These are phyloP conservation scores for Drosophila trapezifrons DNA, from an alignment of 1,140 invertebrate genomes.

Conservation along the genomic window DNA sequence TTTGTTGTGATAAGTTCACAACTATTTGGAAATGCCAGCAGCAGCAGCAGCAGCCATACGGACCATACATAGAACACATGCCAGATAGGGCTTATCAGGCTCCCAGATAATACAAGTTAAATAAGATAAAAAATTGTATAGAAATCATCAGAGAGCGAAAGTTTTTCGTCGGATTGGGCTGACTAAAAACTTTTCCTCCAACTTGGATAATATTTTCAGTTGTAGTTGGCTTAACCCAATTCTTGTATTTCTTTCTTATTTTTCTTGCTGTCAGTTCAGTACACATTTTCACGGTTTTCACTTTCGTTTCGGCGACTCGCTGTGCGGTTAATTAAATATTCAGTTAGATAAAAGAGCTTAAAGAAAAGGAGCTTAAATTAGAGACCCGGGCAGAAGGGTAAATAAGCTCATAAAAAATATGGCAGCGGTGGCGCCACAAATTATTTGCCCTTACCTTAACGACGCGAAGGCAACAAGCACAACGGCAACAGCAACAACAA, in stretches of 20 bases:
- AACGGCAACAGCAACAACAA: conserved; percentile 3
- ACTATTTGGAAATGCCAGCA: conserved; percentile 73
- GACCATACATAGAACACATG: conserved; percentile 61
- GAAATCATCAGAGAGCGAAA: conserved; percentile 30
- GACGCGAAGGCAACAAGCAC: conserved; percentile 9
- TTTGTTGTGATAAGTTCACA: conserved; percentile 67
- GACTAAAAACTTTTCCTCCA: conserved; percentile 29
- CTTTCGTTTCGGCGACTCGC: conserved; percentile 38
- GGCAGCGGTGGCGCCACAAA: conserved; percentile 70
- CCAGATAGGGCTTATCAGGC: conserved; percentile 70
- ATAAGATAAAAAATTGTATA: conserved; percentile 66
- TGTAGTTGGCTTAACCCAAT: conserved; percentile 58
- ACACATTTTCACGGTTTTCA: conserved; percentile 38
- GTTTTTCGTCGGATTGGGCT: conserved; percentile 21
- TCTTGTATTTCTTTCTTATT: conserved; percentile 10
- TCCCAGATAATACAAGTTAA: conserved; percentile 72
- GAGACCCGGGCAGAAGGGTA: conserved; percentile 56
- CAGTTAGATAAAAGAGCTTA: conserved; percentile 77
- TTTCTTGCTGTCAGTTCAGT: conserved; percentile 20
- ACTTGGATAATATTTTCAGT: conserved; percentile 50
- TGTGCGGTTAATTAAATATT: conserved; percentile 79
- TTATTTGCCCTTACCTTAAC: conserved; percentile 72
- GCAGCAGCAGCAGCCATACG: conserved; percentile 39
- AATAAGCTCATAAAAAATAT: conserved; percentile 82
- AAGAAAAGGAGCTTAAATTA: conserved; percentile 68